Percentiles rank a stretch among this genome's conserved stretches.
Evolutionary conservation across 2,113 vertebrate species (phyloP).

Genomic region (Oncorhynchus nerka): DNA sequence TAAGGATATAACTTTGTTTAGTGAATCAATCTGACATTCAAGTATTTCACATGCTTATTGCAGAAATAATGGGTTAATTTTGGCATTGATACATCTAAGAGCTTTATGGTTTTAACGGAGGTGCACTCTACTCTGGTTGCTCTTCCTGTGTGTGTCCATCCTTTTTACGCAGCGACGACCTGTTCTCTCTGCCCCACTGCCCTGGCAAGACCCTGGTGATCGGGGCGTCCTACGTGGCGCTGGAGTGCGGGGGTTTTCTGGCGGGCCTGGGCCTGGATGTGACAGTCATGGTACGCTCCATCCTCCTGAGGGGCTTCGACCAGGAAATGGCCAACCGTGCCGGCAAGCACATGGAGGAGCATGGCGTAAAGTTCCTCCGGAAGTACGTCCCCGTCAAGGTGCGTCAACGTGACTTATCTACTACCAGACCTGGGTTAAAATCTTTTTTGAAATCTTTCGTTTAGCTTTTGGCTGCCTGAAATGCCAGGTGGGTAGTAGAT

Average conservation of each 20-base stretch:
- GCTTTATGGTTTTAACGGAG: not conserved
- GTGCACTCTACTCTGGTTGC: not conserved
- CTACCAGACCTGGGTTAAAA: too few species aligned
- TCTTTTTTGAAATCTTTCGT: too few species aligned
- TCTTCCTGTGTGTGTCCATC: not conserved
- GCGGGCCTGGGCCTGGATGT: constrained; percentile 89
- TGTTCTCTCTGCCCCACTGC: constrained; percentile 91
- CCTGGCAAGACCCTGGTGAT: constrained; percentile 92
- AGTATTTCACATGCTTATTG: not conserved
- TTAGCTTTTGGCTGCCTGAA: too few species aligned
- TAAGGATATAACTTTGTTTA: too few species aligned
- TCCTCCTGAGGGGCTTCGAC: constrained; percentile 93
- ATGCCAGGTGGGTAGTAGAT: too few species aligned
- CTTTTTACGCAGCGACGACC: constrained; percentile 81
- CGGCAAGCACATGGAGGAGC: constrained; percentile 86
- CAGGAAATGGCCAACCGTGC: constrained; percentile 92
- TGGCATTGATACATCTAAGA: not conserved
- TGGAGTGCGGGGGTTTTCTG: constrained; percentile 95
- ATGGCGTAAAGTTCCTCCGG: constrained; percentile 86
- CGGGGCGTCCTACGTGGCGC: constrained; percentile 90
- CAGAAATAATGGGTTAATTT: not conserved
- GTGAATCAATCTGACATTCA: too few species aligned
- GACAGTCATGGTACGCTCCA: constrained; percentile 92
- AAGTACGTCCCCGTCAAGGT: constrained; percentile 84
- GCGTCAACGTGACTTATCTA: constrained; percentile 40